phyloP scores from a whole-genome alignment of 2,888 invertebrate species.

The Drosophila mimetica region DNA sequence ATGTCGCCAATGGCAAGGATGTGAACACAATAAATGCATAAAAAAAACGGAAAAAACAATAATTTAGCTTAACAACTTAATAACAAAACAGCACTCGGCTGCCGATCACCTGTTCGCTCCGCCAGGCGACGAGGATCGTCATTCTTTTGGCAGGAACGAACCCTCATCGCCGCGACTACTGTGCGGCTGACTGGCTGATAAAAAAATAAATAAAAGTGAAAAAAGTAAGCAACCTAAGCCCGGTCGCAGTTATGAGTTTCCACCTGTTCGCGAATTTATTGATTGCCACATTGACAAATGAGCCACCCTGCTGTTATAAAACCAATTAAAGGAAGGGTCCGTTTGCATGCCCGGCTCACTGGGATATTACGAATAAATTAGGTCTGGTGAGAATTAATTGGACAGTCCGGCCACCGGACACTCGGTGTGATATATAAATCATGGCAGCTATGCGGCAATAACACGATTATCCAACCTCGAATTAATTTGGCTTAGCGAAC shows the following conservation, averaged over 20 bases:
- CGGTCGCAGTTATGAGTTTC: slow-evolving; percentile 68
- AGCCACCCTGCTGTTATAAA: slow-evolving; percentile 72
- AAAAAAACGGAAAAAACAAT: slow-evolving; percentile 54
- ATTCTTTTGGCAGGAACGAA: slow-evolving; percentile 17
- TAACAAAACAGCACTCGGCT: slow-evolving; percentile 71
- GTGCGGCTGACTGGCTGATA: slow-evolving; percentile 8
- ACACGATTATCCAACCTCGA: slow-evolving; percentile 52
- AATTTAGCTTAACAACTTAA: slow-evolving; percentile 82
- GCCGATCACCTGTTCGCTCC: slow-evolving; percentile 77
- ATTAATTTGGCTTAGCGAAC: slow-evolving; percentile 45
- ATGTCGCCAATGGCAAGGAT: slow-evolving; percentile 70
- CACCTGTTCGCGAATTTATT: slow-evolving; percentile 81
- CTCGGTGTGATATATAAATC: slow-evolving; percentile 70
- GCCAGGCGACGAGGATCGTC: slow-evolving; percentile 27
- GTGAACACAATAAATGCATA: slow-evolving; percentile 47
- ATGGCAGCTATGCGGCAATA: slow-evolving; percentile 49
- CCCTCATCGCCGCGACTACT: slow-evolving; percentile 48
- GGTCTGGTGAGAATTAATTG: slow-evolving; percentile 61
- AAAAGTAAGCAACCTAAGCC: slow-evolving; percentile 24
- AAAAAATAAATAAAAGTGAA: slow-evolving; percentile 5
- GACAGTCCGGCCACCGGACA: slow-evolving; percentile 38
- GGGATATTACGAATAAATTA: slow-evolving; percentile 50
- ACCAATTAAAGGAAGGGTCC: slow-evolving; percentile 80
- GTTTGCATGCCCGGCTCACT: slow-evolving; percentile 50
- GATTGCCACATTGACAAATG: slow-evolving; percentile 81